Percentiles rank a stretch among this genome's conserved stretches.
These are phyloP conservation scores for Notolepis coatsorum DNA, from an alignment of 2,797 vertebrate genomes.

Conservation along the genomic window DNA sequence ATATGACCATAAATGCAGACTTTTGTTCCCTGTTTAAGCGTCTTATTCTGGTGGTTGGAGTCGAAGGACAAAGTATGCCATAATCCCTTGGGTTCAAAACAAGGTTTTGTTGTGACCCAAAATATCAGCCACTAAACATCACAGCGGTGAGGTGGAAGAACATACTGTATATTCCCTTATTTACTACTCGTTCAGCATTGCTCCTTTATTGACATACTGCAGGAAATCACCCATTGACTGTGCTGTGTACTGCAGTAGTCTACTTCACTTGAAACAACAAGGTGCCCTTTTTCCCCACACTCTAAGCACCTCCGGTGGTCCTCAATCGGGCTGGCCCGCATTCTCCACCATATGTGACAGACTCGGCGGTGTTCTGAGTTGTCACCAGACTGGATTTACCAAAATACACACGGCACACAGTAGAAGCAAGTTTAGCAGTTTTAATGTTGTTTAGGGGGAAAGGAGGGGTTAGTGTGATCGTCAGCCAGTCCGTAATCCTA, in stretches of 20 bases:
- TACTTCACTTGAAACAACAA: too few relatives aligned
- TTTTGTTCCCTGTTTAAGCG: constrained; percentile 70
- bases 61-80: constrained; percentile 16
- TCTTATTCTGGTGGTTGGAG: constrained; percentile 43
- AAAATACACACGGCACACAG: too few relatives aligned
- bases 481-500: too few relatives aligned
- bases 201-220: not conserved
- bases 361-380: too few relatives aligned
- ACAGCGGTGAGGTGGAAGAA: not conserved
- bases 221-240: not conserved
- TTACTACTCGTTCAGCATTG: constrained; percentile 7
- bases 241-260: not conserved
- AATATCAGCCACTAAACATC: constrained; percentile 57
- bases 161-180: constrained; percentile 50
- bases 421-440: too few relatives aligned
- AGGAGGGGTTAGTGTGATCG: too few relatives aligned
- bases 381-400: too few relatives aligned
- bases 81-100: constrained; percentile 50
- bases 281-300: too few relatives aligned
- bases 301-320: too few relatives aligned
- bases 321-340: too few relatives aligned
- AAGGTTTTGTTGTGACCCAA: constrained; percentile 62
- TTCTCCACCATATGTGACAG: too few relatives aligned
- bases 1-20: constrained; percentile 51
- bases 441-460: too few relatives aligned